Conservation (phyloP, 1,140 invertebrate genomes). For the Goniozus legneri region DNA sequence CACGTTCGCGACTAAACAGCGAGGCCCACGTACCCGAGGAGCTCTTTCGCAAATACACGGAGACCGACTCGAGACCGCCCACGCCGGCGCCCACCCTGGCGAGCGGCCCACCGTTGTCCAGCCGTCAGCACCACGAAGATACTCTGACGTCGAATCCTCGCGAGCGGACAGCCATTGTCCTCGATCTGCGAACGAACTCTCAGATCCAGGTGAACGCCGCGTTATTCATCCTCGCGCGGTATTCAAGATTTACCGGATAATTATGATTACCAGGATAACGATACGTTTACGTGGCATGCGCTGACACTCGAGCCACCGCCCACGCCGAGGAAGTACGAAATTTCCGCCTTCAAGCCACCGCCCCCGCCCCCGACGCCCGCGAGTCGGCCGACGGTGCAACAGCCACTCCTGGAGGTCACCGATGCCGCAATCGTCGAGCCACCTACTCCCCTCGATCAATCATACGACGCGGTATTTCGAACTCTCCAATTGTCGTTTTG, state of each 20-base stretch:
- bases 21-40: constrained; percentile 58
- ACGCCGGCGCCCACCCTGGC: constrained; percentile 71
- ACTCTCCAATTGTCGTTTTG: too few species aligned
- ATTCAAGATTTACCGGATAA: too few species aligned
- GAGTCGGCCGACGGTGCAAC: too few species aligned
- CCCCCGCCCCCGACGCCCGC: too few species aligned
- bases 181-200: constrained; percentile 44
- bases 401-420: too few species aligned
- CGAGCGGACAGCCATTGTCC: constrained; percentile 44
- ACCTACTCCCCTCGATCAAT: too few species aligned
- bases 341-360: constrained; percentile 18
- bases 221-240: constrained; percentile 3
- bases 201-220: constrained; percentile 10
- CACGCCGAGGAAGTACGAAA: constrained; percentile 25
- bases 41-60: constrained; percentile 67
- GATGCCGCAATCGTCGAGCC: too few species aligned
- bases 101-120: constrained; percentile 50
- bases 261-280: too few species aligned
- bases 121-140: constrained; percentile 14
- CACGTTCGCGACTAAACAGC: constrained; percentile 18
- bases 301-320: constrained; percentile 43
- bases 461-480: too few species aligned
- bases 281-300: constrained; percentile 48
- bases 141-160: constrained; percentile 20
- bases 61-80: constrained; percentile 73